These are phyloP conservation scores for Euplagia quadripunctaria DNA, from an alignment of 2,888 invertebrate species.

Conservation along the genomic window DNA sequence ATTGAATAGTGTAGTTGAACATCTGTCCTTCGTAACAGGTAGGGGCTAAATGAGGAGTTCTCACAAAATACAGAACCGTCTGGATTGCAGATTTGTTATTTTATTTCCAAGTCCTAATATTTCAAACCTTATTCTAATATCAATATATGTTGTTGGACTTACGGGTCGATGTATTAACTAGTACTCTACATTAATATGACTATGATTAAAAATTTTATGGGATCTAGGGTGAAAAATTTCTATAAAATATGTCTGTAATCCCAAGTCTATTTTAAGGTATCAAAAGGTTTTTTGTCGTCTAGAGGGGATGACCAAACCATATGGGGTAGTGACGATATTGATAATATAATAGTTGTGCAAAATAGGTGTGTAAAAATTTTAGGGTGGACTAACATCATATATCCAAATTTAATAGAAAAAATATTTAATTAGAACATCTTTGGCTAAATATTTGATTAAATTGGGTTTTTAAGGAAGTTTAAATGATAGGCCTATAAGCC, in stretches of 20 bases:
- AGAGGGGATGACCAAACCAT: slow-evolving; percentile 25
- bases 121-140: slow-evolving; percentile 44
- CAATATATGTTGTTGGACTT: slow-evolving; percentile 52
- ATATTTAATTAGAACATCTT: too few relatives aligned
- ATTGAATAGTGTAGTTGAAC: not conserved
- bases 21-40: not conserved
- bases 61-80: not conserved
- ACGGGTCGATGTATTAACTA: slow-evolving; percentile 46
- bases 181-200: slow-evolving; percentile 44
- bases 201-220: slow-evolving; percentile 53
- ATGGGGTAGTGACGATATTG: slow-evolving; percentile 24
- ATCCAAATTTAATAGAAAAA: too few relatives aligned
- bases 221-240: slow-evolving; percentile 65
- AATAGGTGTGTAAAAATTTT: too few relatives aligned
- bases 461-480: too few relatives aligned
- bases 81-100: too few relatives aligned
- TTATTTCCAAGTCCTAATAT: slow-evolving; percentile 29
- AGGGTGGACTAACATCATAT: not conserved
- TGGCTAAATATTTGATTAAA: too few relatives aligned
- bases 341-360: slow-evolving; percentile 7
- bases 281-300: slow-evolving; percentile 51
- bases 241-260: slow-evolving; percentile 67
- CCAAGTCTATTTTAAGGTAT: slow-evolving; percentile 56
- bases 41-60: not conserved
- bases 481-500: not conserved